phyloP scores from a whole-genome alignment of 2,113 vertebrate species.

The Lutjanus erythropterus region DNA sequence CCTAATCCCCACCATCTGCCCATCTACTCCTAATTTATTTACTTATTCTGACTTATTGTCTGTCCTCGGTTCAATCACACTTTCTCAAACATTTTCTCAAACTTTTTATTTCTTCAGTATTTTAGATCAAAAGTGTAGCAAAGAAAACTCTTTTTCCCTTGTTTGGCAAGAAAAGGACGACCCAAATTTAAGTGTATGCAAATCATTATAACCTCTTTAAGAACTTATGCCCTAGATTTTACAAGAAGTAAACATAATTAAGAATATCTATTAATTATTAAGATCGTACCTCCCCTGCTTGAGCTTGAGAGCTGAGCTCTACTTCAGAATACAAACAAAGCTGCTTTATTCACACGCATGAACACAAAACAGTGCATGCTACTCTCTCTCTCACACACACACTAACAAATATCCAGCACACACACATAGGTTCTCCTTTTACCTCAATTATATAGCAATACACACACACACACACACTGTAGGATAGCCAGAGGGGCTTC shows the following conservation, averaged over 20 bases:
- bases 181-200: slow-evolving; percentile 30
- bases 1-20: too few relatives aligned
- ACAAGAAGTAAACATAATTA: slow-evolving; percentile 57
- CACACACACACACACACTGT: slow-evolving; percentile 17
- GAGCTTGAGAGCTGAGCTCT: slow-evolving; percentile 8
- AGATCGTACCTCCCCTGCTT: slow-evolving; percentile 8
- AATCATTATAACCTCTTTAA: slow-evolving; percentile 25
- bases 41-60: neutral
- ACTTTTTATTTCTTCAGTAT: neutral
- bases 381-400: neutral
- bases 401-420: neutral
- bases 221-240: slow-evolving; percentile 59
- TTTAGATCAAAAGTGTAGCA: neutral
- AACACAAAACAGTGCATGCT: slow-evolving; percentile 8
- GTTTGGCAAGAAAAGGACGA: slow-evolving; percentile 3
- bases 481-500: slow-evolving; percentile 27
- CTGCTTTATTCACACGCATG: slow-evolving; percentile 24
- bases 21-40: neutral
- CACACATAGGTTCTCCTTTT: slow-evolving; percentile 2
- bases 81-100: neutral
- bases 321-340: slow-evolving; percentile 39
- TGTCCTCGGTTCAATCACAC: too few relatives aligned
- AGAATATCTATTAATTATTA: slow-evolving; percentile 62
- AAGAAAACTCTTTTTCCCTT: neutral
- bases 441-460: slow-evolving; percentile 10